Evolutionary conservation across 2,888 invertebrate genomes (phyloP).

Genomic region (Thelaira solivaga): DNA sequence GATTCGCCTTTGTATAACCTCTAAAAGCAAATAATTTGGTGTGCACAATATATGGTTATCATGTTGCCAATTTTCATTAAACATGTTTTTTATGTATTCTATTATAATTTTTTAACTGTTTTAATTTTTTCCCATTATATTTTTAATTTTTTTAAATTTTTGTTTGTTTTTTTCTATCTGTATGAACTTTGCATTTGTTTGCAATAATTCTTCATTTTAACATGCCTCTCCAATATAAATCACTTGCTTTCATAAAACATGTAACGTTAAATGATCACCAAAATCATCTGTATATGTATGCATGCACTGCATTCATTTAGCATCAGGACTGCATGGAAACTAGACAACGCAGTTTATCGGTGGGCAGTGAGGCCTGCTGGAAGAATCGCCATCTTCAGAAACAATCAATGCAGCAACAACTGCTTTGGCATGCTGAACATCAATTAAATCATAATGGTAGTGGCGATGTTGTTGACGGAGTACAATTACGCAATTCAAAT

Average conservation of each 20-base stretch:
- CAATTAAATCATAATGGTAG: slow-evolving; percentile 47
- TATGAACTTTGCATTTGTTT: slow-evolving; percentile 49
- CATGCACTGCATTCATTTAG: slow-evolving; percentile 50
- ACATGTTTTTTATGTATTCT: neutral
- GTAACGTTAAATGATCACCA: neutral
- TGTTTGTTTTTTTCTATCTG: slow-evolving; percentile 46
- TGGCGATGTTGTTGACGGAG: slow-evolving; percentile 69
- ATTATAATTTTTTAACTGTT: neutral
- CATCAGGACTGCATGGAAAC: slow-evolving; percentile 74
- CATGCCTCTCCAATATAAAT: slow-evolving; percentile 41
- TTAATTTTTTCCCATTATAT: neutral
- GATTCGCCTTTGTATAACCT: too few species aligned
- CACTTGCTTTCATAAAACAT: neutral
- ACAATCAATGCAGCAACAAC: slow-evolving; percentile 59
- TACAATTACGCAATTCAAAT: slow-evolving; percentile 72
- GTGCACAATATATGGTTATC: slow-evolving; percentile 14
- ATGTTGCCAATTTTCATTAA: slow-evolving; percentile 51
- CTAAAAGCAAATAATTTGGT: neutral
- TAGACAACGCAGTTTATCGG: slow-evolving; percentile 76
- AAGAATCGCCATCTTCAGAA: slow-evolving; percentile 72
- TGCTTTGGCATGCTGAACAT: slow-evolving; percentile 58
- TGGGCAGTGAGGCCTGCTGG: slow-evolving; percentile 76
- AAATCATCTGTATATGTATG: too few species aligned
- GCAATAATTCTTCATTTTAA: slow-evolving; percentile 30
- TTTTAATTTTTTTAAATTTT: slow-evolving; percentile 46